A percentile compares a stretch with the other conserved stretches of the same genome.
These are phyloP conservation scores for Gryllus bimaculatus DNA, from an alignment of 1,140 invertebrate species.

Conservation along the genomic window DNA sequence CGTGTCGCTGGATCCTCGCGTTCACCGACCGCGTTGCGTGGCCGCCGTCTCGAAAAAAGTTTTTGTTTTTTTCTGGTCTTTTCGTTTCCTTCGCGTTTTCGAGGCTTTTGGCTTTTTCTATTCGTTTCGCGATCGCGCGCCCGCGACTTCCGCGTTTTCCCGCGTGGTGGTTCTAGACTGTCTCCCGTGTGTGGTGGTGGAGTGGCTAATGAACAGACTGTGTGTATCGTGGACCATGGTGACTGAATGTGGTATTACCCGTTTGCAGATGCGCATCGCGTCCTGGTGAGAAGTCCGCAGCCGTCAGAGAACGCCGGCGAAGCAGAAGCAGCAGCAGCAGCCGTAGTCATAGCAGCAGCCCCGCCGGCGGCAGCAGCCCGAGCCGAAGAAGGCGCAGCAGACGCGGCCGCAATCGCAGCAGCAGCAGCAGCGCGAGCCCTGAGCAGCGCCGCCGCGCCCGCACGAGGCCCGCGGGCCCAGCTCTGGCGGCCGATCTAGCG, in stretches of 20 bases:
- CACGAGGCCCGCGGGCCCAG: neutral
- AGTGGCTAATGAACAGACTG: constrained; percentile 6
- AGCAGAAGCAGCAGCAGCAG: neutral
- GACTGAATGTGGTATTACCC: constrained; percentile 2
- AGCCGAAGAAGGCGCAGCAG: neutral
- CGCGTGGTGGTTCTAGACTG: constrained; percentile 7
- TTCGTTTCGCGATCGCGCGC: neutral
- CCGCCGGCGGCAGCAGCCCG: no score
- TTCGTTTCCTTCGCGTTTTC: neutral
- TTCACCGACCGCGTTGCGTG: neutral
- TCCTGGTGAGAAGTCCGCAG: neutral
- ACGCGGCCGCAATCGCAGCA: neutral
- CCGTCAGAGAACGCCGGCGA: no score
- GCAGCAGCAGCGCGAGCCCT: neutral
- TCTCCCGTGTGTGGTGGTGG: constrained; percentile 7
- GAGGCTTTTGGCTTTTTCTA: neutral
- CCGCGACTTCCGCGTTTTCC: neutral
- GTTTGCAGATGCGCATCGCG: constrained; percentile 11
- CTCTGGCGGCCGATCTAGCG: neutral
- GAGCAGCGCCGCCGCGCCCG: neutral
- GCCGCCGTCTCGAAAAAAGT: neutral
- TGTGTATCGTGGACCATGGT: neutral
- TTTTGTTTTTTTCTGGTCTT: neutral
- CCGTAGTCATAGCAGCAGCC: no score
- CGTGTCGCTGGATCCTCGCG: neutral